Evolutionary conservation across 2,888 invertebrate species (phyloP).

Genomic region (Minunthozetes semirufus): DNA sequence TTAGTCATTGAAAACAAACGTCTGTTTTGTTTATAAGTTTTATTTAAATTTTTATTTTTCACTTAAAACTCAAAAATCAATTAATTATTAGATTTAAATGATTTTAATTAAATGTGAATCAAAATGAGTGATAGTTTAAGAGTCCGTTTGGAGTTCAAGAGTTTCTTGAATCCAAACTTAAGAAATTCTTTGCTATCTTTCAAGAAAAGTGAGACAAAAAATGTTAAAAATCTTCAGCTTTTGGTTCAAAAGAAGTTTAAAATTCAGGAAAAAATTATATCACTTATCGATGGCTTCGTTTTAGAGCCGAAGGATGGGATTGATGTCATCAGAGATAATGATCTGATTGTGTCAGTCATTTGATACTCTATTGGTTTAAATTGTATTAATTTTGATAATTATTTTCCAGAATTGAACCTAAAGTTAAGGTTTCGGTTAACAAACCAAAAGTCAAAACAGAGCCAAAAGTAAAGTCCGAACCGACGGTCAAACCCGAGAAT

Average conservation of each 20-base stretch:
- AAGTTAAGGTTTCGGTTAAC: not conserved
- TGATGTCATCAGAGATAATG: conserved; percentile 14
- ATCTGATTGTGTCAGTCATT: conserved; percentile 18
- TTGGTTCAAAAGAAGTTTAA: not conserved
- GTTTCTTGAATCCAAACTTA: not conserved
- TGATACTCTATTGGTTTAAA: not conserved
- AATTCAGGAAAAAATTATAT: not conserved
- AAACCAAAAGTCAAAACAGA: not conserved
- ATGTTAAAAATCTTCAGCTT: not conserved
- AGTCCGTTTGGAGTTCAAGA: not conserved
- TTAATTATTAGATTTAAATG: not conserved
- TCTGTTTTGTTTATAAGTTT: too few species aligned
- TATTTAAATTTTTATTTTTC: too few species aligned
- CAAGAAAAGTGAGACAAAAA: not conserved
- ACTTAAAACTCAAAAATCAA: too few species aligned
- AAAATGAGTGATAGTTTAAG: conserved; percentile 13
- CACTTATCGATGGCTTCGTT: conserved; percentile 15
- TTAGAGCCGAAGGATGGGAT: not conserved
- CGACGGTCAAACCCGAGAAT: too few species aligned
- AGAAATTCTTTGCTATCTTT: not conserved
- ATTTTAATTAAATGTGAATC: not conserved
- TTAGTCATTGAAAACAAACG: too few species aligned
- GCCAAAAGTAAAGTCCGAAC: not conserved
- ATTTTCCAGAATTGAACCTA: not conserved
- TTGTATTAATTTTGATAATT: not conserved